Conservation (phyloP, 2,888 invertebrate species). For the Resseliella maxima region DNA sequence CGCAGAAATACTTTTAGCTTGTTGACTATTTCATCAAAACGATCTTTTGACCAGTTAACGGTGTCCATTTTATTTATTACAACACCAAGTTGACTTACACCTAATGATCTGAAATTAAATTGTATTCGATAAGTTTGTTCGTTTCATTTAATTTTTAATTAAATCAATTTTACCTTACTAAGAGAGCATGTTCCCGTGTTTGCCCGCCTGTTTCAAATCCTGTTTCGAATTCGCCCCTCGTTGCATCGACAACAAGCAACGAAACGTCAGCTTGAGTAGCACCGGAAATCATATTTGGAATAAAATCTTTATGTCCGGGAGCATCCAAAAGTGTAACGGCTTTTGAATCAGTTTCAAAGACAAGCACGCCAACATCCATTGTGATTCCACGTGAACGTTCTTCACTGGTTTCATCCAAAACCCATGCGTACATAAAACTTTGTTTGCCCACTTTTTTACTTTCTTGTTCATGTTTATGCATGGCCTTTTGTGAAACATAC, state of each 20-base stretch:
- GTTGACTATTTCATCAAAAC: slow-evolving; percentile 89
- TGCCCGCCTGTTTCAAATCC: slow-evolving; percentile 99
- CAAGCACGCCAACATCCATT: slow-evolving; percentile 96
- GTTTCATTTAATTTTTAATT: not conserved
- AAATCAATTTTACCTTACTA: slow-evolving; percentile 74
- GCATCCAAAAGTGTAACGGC: slow-evolving; percentile 89
- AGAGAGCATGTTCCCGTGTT: slow-evolving; percentile 94
- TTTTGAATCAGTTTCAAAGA: slow-evolving; percentile 90
- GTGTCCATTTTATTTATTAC: slow-evolving; percentile 98
- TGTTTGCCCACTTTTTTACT: slow-evolving; percentile 97
- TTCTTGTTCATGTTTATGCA: slow-evolving; percentile 98
- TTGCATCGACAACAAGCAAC: slow-evolving; percentile 94
- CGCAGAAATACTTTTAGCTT: slow-evolving; percentile 86
- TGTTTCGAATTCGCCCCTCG: slow-evolving; percentile 97
- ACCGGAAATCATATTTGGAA: slow-evolving; percentile 99
- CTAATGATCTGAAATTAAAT: slow-evolving; percentile 70
- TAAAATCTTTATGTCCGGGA: slow-evolving; percentile 99
- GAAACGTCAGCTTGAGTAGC: slow-evolving; percentile 99
- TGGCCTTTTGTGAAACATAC: slow-evolving; percentile 84
- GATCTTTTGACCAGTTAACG: slow-evolving; percentile 88
- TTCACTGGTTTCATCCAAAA: slow-evolving; percentile 97
- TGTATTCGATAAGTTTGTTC: not conserved
- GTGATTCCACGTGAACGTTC: slow-evolving; percentile 97
- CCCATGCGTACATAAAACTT: slow-evolving; percentile 99
- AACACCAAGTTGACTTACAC: slow-evolving; percentile 93